Evolutionary conservation across 2,797 vertebrate species (phyloP), one percentile per base, ranked within the genome.

Genomic region (Anguilla marmorata): DNA sequence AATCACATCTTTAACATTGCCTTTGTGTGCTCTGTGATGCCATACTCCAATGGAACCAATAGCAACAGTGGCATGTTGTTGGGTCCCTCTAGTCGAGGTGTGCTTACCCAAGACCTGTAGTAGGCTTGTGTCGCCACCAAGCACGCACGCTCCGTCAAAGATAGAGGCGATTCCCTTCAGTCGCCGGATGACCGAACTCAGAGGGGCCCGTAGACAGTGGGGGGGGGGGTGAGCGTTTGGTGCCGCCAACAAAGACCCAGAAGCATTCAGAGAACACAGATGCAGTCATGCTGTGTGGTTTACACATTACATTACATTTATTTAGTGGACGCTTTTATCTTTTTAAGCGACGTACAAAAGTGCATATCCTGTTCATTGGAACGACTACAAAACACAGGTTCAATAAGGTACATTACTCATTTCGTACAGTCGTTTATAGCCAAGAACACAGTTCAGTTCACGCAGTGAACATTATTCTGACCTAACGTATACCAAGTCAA

Each of bases 1-100:
- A 88, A 21, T 30, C n/a, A 86, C 30, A 80, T 50, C 52, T 84
- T 86, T 87, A 85, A 69, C 58, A 89, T 85, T 84, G 88, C 85
- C 66, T 54, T 69, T 37, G 41, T 82, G 86, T 56, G 48, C 24
- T 4, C 21, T 80, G 37, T 74, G 11, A 52, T 74, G 50, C 14
- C 27, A 48, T 37, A n/a, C n/a, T 33, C 19, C 2, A 9, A 50
- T 7, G 3, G 12, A 74, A 74, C 27, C 72, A 30, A 30, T 3
- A 33, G 72, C 33, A 37, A 27, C 19, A 12, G 72, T 74, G 30
- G 33, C 14, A 30, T 16, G 72, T 37, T 37, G 9, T 30, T 30
- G 12, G n/a, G 6, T 30, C 27, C 6, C 24, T 30, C 27, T 12
- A 12, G n/a, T 30, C 5, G 27, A 72, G 66, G 27, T 72, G 27